Base-by-base conservation (phyloP, 1,140 invertebrate genomes). In the Drosophila chauvacae region DNA sequence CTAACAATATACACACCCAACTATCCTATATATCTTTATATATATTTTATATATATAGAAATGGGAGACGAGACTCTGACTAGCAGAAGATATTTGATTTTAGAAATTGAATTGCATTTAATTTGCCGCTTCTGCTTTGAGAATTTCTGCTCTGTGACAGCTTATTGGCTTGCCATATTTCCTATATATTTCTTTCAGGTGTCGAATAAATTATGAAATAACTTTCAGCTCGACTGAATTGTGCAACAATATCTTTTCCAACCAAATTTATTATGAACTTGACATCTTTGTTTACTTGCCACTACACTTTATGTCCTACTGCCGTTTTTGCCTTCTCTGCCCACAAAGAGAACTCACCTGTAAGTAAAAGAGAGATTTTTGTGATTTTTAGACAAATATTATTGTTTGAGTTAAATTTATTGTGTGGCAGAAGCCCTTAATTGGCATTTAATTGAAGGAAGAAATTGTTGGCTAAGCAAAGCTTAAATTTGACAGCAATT, bases 51-150 rank as follows among this genome's bases (percentile, higher is more conserved):
- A 60, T 72, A 70, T 39, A 50, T n/a, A 30, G 9, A 30, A 18
- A 47, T 16, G 48, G 37, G 35, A 16, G 11, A 50, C 16, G 23
- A 23, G 23, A 23, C 26, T 20, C 6, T 35, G 45, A 23, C 30
- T 53, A 30, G 47, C 45, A n/a, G 11, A 18, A 74, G 50, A 56
- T 65, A 65, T 77, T 79, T 70, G 60, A 74, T 77, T 66, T 74
- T 44, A 44, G 20, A 85, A 85, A 85, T 85, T 85, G 81, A 85
- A 85, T 85, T 85, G 81, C 81, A 85, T 85, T 85, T 80, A 85
- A 84, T 72, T 77, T 77, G 55, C 58, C 42, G 68, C 73, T 23
- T 11, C 20, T 56, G 42, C 56, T 45, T 74, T 62, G 69, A 55
- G 62, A 69, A 53, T 48, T 57, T 14, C 26, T 28, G 42, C 35